Evolutionary conservation across 2,888 invertebrate species (phyloP), one percentile per base, ranked within the genome.

Genomic region (Lobophora halterata): DNA sequence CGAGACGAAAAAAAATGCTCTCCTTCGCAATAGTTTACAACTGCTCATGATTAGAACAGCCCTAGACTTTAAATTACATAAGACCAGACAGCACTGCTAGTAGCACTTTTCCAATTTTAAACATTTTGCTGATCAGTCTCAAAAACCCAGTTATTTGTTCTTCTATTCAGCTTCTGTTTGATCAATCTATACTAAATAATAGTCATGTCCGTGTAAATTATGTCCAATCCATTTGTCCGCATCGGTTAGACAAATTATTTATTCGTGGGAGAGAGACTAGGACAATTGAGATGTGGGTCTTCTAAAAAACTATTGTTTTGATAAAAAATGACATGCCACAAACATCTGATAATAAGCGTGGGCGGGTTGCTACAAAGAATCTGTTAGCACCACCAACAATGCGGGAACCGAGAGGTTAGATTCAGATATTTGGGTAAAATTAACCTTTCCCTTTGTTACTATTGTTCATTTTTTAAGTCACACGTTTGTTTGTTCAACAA

Each of bases 391-490:
- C 75, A 70, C 59, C 66, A 60, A 82, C 82, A 83, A 86, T 82
- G 66, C 72, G 59, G 62, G 63, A 60, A 17, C 6, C 17, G 6
- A 17, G 72, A 67, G 61, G 65, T 82, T 79, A 77, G 78, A 81
- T 81, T 83, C 75, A n/a, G n/a, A n/a, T n/a, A n/a, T n/a, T n/a
- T n/a, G 80, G 79, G 79, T 85, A 76, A 83, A 85, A 86, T 86
- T 85, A 81, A 82, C 75, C 76, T 82, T 74, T 80, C 77, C 55
- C 66, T 61, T 83, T 81, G 78, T 81, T 53, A 52, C 19, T 17
- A 37, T 56, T 60, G 57, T 58, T 66, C 54, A 39, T 73, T 79
- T 79, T 80, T 82, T 71, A 53, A 59, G 62, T 71, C 61, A 61
- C 67, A 67, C 61, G 34, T 28, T 59, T 80, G 76, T 81, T 82